phyloP scores from a whole-genome alignment of 2,113 vertebrate genomes.

The Boleophthalmus pectinirostris region DNA sequence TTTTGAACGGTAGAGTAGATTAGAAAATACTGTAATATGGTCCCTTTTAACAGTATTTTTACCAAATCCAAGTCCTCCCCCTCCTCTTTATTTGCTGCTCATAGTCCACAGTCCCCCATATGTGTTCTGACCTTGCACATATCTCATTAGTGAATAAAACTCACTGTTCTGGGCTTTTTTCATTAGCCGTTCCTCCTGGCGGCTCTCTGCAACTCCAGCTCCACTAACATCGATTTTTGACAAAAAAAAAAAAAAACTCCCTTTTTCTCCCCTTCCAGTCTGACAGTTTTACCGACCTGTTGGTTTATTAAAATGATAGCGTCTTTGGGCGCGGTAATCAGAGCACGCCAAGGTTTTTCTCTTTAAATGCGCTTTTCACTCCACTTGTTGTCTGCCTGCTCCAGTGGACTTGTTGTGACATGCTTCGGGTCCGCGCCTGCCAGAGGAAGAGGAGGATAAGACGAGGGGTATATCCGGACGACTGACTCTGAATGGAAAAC shows the following conservation, averaged over 20 bases:
- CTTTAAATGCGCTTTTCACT: conserved; percentile 30
- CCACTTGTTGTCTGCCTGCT: conserved; percentile 15
- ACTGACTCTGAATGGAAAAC: not conserved
- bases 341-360: not conserved
- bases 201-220: not conserved
- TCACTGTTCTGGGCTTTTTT: not conserved
- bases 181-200: not conserved
- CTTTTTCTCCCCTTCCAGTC: not conserved
- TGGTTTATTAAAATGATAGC: conserved; percentile 3
- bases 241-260: not conserved
- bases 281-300: not conserved
- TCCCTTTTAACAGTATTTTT: too few species aligned
- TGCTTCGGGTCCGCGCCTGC: not conserved
- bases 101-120: not conserved
- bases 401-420: conserved; percentile 6
- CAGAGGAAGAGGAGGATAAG: not conserved
- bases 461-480: conserved; percentile 5
- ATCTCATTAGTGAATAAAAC: conserved; percentile 1
- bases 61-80: not conserved
- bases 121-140: conserved; percentile 16
- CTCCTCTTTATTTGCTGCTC: not conserved
- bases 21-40: too few species aligned
- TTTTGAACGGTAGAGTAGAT: too few species aligned
- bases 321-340: conserved; percentile 18
- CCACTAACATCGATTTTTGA: conserved; percentile 5